Base-by-base conservation (phyloP, 2,888 invertebrate species). In the Exephanes ischioxanthus region DNA sequence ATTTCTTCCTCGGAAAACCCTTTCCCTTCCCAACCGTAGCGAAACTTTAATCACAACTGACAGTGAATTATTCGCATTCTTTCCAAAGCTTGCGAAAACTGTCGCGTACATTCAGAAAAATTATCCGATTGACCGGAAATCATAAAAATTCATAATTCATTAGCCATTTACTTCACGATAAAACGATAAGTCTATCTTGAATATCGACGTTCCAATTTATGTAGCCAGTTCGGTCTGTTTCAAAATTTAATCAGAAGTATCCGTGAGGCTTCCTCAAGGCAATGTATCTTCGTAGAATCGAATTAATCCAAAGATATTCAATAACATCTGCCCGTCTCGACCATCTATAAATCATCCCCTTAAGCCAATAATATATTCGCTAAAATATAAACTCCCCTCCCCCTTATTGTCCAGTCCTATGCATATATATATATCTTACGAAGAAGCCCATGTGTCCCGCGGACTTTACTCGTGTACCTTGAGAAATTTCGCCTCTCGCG, bases 401-500 rank as follows among this genome's bases (percentile, higher is more conserved):
- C 19, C 22, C 22, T 26, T 55, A 55, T 55, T 55, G 55, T 55
- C 9, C 22, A 9, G 7, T 53, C n/a, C 19, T 33, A 33, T 33
- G 6, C 5, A 33, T 33, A 5, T 33, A 33, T 33, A 41, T 55
- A 55, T 22, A 19, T 14, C 26, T 14, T 14, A 58, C 14, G 14
- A 58, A 26, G 58, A 58, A 58, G 9, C 19, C 22, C 58, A 26
- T 26, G 22, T 14, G 58, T 58, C 58, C 58, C 58, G 26, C 26
- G 58, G 58, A 58, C 22, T 58, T 58, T 4, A 3, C 30, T 33
- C 63, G 22, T 33, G 6, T 63, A 63, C 63, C 14, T 30, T 9
- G 30, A 63, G 33, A 63, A 63, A 63, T 63, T 63, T 63, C 63
- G 63, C n/a, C 16, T 63, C 7, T 30, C 63, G 63, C 63, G 33